These are phyloP conservation scores for Rhizomys pruinosus DNA, from an alignment of 2,113 vertebrate genomes.

Conservation along the genomic window DNA sequence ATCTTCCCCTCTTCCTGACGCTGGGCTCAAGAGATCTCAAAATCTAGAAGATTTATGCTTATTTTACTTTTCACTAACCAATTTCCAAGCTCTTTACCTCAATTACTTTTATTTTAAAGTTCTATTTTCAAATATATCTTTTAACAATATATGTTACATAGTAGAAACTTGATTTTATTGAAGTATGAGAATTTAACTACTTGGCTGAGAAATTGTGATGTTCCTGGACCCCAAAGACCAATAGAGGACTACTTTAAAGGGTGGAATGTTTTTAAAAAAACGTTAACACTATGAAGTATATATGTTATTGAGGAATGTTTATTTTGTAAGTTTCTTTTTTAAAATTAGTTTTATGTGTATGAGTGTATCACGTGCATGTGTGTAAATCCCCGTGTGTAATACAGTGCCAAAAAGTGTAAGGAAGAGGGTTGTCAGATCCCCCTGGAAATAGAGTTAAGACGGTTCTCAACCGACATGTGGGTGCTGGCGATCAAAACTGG, in stretches of 20 bases:
- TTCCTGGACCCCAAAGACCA: background rate
- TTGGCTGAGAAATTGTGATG: background rate
- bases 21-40: no score
- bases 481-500: no score
- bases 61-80: background rate
- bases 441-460: no score
- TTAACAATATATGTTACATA: background rate
- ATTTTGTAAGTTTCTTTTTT: background rate
- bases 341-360: no score
- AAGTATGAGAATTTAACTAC: constrained; percentile 1
- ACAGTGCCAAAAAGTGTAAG: no score
- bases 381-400: no score
- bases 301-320: background rate
- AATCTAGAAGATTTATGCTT: background rate
- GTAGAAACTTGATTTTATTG: constrained; percentile 40
- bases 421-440: no score
- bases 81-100: background rate
- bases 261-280: background rate
- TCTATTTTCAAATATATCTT: background rate
- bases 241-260: background rate
- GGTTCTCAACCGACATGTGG: no score
- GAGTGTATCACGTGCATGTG: no score
- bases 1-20: no score
- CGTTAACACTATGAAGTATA: background rate
- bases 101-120: background rate